Base-by-base conservation (phyloP, 2,113 vertebrate genomes). In the Scalopus aquaticus region DNA sequence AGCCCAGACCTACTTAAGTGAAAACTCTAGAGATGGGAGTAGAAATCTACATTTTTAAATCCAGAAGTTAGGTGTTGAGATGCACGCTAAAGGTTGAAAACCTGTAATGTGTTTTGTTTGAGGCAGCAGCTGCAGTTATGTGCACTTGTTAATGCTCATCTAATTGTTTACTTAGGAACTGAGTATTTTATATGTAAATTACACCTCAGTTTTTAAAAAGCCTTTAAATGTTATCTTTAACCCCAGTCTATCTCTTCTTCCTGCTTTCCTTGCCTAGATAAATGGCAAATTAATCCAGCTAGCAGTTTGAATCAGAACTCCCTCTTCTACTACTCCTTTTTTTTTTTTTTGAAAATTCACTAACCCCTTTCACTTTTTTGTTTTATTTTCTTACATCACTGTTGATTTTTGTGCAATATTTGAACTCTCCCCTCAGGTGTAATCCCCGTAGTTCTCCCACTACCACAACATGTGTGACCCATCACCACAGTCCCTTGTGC, bases 201-300 rank as follows among this genome's bases (percentile, higher is more conserved):
- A 74, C 28, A 81, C 9, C n/a, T 65, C 20, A 28, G 16, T 44
- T 60, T 85, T 90, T 76, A 44, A 9, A 76, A 56, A 64, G 32
- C 79, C 49, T 64, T 65, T 19, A 82, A 88, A 86, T 90, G 65
- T 24, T 88, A 92, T 86, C 69, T 92, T 62, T 95, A 60, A 82
- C 19, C 9, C 69, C 92, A 87, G 54, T 72, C 46, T 35, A 0
- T 82, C 83, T 85, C 39, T 62, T 76, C 42, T 6, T 37, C 76
- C 20, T 74, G 26, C 73, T 85, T 88, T 79, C 77, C n/a, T 73
- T 30, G 49, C 16, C 49, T 74, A 79, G 35, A 58, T 88, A 88
- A 51, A 64, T 74, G 11, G n/a, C 37, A 88, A 74, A 90, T 84
- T 37, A 91, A 95, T 20, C 56, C 30, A 76, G 32, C 22, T 56